Percentiles rank a stretch among this genome's conserved stretches.
Evolutionary conservation across 1,140 invertebrate genomes (phyloP).

Genomic region (Theocolax elegans): DNA sequence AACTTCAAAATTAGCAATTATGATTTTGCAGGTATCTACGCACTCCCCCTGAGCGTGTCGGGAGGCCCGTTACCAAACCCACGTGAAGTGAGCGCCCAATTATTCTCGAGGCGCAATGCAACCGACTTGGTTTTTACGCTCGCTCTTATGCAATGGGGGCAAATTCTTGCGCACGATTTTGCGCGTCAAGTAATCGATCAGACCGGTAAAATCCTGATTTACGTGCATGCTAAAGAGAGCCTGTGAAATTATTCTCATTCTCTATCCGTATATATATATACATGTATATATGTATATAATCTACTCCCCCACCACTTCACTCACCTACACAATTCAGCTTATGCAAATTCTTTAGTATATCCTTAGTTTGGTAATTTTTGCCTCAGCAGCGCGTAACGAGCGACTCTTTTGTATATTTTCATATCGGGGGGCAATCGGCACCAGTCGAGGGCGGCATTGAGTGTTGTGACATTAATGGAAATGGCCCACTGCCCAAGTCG

Average conservation of each 20-base stretch:
- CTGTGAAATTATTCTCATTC: too few species aligned
- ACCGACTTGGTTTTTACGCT: slow-evolving; percentile 59
- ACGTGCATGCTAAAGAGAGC: background rate
- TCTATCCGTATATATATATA: too few species aligned
- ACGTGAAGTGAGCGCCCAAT: slow-evolving; percentile 62
- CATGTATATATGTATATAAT: too few species aligned
- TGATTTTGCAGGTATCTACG: slow-evolving; percentile 60
- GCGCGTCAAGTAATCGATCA: slow-evolving; percentile 63
- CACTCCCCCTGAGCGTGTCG: slow-evolving; percentile 62
- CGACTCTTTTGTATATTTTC: too few species aligned
- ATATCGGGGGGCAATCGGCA: too few species aligned
- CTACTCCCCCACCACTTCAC: too few species aligned
- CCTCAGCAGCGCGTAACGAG: too few species aligned
- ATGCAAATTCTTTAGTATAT: too few species aligned
- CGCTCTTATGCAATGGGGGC: slow-evolving; percentile 71
- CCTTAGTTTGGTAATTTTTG: too few species aligned
- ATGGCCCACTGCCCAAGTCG: slow-evolving; percentile 60
- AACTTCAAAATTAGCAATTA: background rate
- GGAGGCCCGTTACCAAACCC: slow-evolving; percentile 66
- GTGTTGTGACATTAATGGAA: slow-evolving; percentile 66
- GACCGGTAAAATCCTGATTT: slow-evolving; percentile 55
- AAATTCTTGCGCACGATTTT: slow-evolving; percentile 71
- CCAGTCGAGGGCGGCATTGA: slow-evolving; percentile 67
- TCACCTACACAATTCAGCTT: too few species aligned
- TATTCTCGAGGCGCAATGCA: slow-evolving; percentile 62